Conservation (phyloP, 2,888 invertebrate species). For the Acanthacorydalis orientalis region DNA sequence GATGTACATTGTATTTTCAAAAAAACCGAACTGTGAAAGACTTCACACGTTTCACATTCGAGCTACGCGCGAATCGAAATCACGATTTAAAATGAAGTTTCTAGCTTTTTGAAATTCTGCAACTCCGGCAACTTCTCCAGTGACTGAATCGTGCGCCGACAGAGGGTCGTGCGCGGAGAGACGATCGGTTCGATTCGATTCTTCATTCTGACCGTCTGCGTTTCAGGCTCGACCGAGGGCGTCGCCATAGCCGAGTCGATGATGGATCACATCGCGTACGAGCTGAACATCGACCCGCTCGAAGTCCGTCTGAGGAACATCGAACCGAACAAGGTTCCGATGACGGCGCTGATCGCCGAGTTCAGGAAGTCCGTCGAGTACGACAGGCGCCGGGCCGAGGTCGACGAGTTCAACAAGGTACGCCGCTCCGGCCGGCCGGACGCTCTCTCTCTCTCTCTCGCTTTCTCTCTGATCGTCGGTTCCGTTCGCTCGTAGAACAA, state of each 20-base stretch:
- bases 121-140: too few relatives aligned
- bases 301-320: slow-evolving; percentile 40
- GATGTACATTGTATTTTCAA: too few relatives aligned
- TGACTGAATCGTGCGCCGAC: neutral
- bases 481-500: slow-evolving; percentile 32
- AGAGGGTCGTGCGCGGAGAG: neutral
- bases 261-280: slow-evolving; percentile 47
- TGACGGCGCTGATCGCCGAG: slow-evolving; percentile 36
- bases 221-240: slow-evolving; percentile 38
- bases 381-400: slow-evolving; percentile 31
- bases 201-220: neutral
- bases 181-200: neutral
- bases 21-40: too few relatives aligned
- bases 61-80: slow-evolving; percentile 35
- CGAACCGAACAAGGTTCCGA: slow-evolving; percentile 18
- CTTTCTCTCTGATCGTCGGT: neutral
- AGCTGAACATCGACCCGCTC: slow-evolving; percentile 36
- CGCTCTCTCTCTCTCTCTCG: too few relatives aligned
- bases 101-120: too few relatives aligned
- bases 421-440: neutral
- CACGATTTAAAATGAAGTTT: too few relatives aligned
- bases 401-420: slow-evolving; percentile 41
- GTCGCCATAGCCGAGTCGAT: slow-evolving; percentile 42
- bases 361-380: slow-evolving; percentile 40
- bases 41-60: slow-evolving; percentile 39